phyloP scores from a whole-genome alignment of 2,113 vertebrate species.

The Megaleporinus macrocephalus region DNA sequence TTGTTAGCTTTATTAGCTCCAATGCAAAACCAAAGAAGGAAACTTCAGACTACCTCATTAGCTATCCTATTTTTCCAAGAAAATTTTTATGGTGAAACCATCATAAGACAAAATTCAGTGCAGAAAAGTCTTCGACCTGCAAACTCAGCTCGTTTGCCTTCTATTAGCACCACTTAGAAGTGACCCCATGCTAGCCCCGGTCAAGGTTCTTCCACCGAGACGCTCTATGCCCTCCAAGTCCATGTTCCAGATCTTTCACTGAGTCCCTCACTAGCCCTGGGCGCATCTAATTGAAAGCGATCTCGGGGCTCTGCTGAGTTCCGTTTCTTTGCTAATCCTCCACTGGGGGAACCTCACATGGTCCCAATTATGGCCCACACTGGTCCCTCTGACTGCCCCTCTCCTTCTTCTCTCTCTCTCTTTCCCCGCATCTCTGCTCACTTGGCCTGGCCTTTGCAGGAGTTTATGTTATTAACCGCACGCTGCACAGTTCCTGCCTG shows the following conservation, averaged over 20 bases:
- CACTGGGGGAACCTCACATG: constrained; percentile 95
- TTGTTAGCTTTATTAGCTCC: background rate
- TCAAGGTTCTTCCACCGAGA: constrained; percentile 70
- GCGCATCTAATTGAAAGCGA: constrained; percentile 99
- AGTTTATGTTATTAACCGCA: constrained; percentile 97
- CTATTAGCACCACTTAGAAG: constrained; percentile 77
- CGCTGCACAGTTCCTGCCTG: constrained; percentile 96
- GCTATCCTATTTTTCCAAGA: background rate
- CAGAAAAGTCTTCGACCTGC: background rate
- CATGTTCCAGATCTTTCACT: constrained; percentile 85
- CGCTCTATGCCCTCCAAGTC: constrained; percentile 75
- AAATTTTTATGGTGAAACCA: background rate
- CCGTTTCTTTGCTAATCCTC: constrained; percentile 93
- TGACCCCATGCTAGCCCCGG: constrained; percentile 68
- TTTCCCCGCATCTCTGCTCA: constrained; percentile 34
- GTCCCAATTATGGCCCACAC: constrained; percentile 96
- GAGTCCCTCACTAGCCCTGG: constrained; percentile 86
- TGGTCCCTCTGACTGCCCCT: constrained; percentile 67
- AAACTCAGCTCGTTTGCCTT: constrained; percentile 70
- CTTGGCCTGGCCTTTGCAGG: constrained; percentile 80
- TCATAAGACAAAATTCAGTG: constrained; percentile 10
- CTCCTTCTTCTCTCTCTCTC: constrained; percentile 8
- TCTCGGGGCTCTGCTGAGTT: constrained; percentile 89
- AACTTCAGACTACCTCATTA: background rate
- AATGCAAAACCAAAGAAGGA: background rate